Evolutionary conservation across 92 coral and sea anemone genomes (phyloP).

Genomic region (Galaxea fascicularis): DNA sequence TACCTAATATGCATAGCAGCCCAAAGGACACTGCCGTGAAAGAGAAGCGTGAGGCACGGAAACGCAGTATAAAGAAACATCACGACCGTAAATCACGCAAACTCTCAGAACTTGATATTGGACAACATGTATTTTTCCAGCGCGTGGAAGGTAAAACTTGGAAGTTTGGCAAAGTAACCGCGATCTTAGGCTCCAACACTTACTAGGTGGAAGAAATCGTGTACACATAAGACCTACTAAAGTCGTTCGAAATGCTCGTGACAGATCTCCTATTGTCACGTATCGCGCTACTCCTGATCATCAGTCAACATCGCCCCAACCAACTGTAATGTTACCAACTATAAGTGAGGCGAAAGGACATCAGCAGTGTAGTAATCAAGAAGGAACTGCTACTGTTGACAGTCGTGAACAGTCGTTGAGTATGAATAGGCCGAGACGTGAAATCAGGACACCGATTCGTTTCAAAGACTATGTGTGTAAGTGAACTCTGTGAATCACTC

Average conservation of each 20-base stretch:
- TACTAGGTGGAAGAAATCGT: constrained; percentile 61
- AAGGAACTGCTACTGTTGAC: not conserved
- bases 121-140: constrained; percentile 60
- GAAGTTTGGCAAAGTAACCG: constrained; percentile 55
- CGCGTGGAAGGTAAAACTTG: constrained; percentile 54
- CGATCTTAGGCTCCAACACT: constrained; percentile 49
- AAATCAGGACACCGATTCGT: not conserved
- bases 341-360: no score
- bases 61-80: constrained; percentile 45
- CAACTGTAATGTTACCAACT: no score
- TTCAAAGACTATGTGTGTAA: no score
- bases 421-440: not conserved
- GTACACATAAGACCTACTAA: constrained; percentile 4
- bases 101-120: constrained; percentile 46
- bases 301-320: no score
- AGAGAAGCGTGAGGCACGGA: constrained; percentile 24
- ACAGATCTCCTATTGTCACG: not conserved
- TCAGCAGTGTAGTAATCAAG: constrained; percentile 1
- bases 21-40: constrained; percentile 32
- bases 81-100: not conserved
- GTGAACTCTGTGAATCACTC: no score
- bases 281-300: no score
- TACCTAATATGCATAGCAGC: constrained; percentile 41
- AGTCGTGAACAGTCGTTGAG: constrained; percentile 2
- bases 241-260: no score